Evolutionary conservation across 2,113 vertebrate genomes (phyloP).

Genomic region (Polypterus senegalus): DNA sequence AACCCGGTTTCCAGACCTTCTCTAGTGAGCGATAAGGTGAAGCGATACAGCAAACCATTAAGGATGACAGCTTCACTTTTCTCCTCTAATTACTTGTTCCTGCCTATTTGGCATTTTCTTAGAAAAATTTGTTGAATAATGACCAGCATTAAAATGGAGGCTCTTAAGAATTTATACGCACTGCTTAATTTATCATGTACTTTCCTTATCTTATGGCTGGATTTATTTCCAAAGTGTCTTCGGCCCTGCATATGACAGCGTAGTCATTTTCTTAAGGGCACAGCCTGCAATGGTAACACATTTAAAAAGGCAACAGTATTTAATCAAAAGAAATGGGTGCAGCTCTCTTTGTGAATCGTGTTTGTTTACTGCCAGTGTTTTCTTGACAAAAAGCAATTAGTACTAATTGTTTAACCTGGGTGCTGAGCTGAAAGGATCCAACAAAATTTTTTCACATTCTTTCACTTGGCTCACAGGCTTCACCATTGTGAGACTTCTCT

Average conservation of each 20-base stretch:
- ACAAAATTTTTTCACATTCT: slow-evolving; percentile 58
- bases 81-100: slow-evolving; percentile 99
- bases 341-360: slow-evolving; percentile 67
- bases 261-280: slow-evolving; percentile 98
- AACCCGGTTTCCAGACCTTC: slow-evolving; percentile 36
- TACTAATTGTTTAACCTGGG: slow-evolving; percentile 76
- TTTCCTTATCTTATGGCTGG: slow-evolving; percentile 95
- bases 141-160: slow-evolving; percentile 99
- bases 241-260: slow-evolving; percentile 74
- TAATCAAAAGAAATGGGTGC: slow-evolving; percentile 64
- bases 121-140: slow-evolving; percentile 99
- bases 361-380: slow-evolving; percentile 74
- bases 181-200: slow-evolving; percentile 98
- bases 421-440: slow-evolving; percentile 68
- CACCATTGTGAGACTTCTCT: slow-evolving; percentile 14
- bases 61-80: slow-evolving; percentile 99
- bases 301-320: slow-evolving; percentile 65
- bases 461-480: slow-evolving; percentile 41
- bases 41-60: slow-evolving; percentile 89
- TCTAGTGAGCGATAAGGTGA: slow-evolving; percentile 75
- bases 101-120: slow-evolving; percentile 99
- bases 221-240: slow-evolving; percentile 96
- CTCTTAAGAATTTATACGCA: slow-evolving; percentile 99
- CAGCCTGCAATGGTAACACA: slow-evolving; percentile 81
- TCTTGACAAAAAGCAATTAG: slow-evolving; percentile 75